Base-by-base conservation (phyloP, 2,797 vertebrate species). In the Vireo griseus region DNA sequence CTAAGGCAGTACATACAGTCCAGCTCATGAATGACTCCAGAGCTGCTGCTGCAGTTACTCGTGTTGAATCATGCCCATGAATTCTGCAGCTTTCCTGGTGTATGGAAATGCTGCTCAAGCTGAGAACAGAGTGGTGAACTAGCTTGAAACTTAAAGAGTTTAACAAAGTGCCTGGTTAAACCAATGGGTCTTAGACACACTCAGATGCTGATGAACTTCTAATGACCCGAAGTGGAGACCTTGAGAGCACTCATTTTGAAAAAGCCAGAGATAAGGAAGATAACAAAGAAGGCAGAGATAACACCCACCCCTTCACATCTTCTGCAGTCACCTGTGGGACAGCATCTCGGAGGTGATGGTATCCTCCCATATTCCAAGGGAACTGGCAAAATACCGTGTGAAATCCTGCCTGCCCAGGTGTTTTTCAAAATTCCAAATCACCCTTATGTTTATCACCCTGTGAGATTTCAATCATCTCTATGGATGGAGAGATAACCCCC, bases 301-400 rank as follows among this genome's bases (percentile, higher is more conserved):
- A 72, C 26, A 62, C 26, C 44, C 19, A 48, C 2, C 6, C 18
- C 19, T 59, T 48, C 21, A 52, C 20, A 65, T 37, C 35, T 90
- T 35, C 48, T 58, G 61, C 45, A 77, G 77, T 29, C 25, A 42
- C 17, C 14, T 5, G 4, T 18, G 48, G 21, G 42, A 87, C 16
- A 37, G 13, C 1, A 0, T 37, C 59, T 48, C 0, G 0, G 35
- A 82, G 31, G 10, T 24, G 21, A 62, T 4, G 13, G 4, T 58
- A 25, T 19, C 29, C 35, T 77, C 39, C 25, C 39, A 42, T 9
- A 33, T 16, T 79, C 12, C 31, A 73, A 52, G 11, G 29, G 31
- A 59, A 55, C 7, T 31, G 13, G 47, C 17, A 91, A 67, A 93
- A 66, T n/a, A 35, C 31, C 25, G 14, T 13, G 11, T 80, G 33